Evolutionary conservation across 2,888 invertebrate species (phyloP), one percentile per base, ranked within the genome.

Genomic region (Byasa hedistus): DNA sequence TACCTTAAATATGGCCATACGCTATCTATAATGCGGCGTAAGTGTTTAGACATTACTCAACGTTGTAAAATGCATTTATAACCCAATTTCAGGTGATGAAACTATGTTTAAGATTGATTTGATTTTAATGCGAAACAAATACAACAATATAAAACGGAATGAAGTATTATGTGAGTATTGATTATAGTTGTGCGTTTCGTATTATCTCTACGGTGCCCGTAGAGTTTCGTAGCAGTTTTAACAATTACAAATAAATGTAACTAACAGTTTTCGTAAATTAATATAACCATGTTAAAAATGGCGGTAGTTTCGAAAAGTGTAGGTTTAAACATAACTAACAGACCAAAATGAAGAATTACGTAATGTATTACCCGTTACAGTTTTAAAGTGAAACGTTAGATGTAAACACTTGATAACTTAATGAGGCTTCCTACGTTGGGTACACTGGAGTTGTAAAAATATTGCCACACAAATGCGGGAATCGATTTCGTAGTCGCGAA

Each of bases 381-480:
- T 57, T 58, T 52, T 8, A 36, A 52, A 27, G n/a, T 39, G 24
- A 62, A 56, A 56, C 21, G n/a, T 56, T 55, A 32, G n/a, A 17
- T 54, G 24, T 5, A n/a, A 64, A 39, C 57, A 58, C 58, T 64
- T 24, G 51, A 39, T 39, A 64, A 57, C 32, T 2, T 32, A 52
- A 22, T 36, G 8, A 21, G 19, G 36, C 22, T 65, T 60, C 22
- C 55, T 64, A 48, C 21, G 44, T 48, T 12, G 12, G 19, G 39
- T 54, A 55, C 64, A 55, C 27, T n/a, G 22, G 27, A 12, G 39
- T 57, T 19, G 55, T 55, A 61, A 69, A 57, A 75, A 72, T 76
- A 81, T 79, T 84, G 84, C 82, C 85, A 87, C 87, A 86, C 83
- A 77, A 84, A 82, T 78, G 76, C 76, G 69, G 75, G 79, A 76